phyloP scores from a whole-genome alignment of 2,113 vertebrate species.

The Calonectris borealis region DNA sequence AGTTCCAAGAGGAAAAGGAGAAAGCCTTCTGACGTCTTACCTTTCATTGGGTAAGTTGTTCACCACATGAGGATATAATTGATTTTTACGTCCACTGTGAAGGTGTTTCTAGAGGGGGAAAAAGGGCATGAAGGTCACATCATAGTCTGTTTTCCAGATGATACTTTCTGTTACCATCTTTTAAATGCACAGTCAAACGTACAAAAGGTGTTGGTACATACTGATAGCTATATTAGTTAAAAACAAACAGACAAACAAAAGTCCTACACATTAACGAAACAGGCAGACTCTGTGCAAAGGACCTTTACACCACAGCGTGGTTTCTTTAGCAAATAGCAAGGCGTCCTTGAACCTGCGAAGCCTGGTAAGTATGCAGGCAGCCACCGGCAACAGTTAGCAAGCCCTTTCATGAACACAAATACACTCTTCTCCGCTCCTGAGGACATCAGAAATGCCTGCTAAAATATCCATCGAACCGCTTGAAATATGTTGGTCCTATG shows the following conservation, averaged over 20 bases:
- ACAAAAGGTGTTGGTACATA: fast-evolving
- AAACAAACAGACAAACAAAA: background rate
- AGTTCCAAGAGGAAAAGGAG: background rate
- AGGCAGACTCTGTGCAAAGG: fast-evolving
- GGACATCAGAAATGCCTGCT: background rate
- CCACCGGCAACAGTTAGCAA: fast-evolving
- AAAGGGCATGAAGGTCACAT: background rate
- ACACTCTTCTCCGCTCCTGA: fast-evolving
- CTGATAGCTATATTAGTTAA: background rate
- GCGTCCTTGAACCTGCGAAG: background rate
- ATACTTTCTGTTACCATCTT: background rate
- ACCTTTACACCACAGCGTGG: background rate
- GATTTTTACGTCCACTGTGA: background rate
- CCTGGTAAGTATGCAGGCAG: background rate
- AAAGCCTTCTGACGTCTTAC: background rate
- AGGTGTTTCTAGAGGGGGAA: background rate
- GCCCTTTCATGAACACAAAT: background rate
- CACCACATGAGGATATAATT: background rate
- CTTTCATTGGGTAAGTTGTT: background rate
- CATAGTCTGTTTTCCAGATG: background rate
- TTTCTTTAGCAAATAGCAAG: background rate
- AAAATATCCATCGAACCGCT: background rate
- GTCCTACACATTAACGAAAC: background rate
- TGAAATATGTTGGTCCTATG: background rate
- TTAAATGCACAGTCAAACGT: background rate